phyloP scores from a whole-genome alignment of 2,113 vertebrate genomes.

The Oreochromis spilurus region DNA sequence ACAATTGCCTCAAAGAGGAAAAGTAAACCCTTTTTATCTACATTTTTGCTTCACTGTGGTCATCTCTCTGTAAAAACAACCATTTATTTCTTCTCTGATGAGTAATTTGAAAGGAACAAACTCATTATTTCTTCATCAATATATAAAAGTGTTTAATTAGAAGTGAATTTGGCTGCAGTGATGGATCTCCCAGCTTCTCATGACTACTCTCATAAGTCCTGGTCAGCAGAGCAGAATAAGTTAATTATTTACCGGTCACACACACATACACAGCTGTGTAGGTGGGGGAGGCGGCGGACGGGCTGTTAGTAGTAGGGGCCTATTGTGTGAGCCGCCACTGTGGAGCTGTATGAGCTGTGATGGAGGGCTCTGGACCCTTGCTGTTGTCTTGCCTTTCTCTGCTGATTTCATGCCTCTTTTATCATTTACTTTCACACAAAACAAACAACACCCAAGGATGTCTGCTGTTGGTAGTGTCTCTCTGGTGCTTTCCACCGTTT shows the following conservation, averaged over 20 bases:
- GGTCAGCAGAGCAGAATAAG: conserved; percentile 97
- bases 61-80: not conserved
- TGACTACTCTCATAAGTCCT: conserved; percentile 88
- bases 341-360: conserved; percentile 89
- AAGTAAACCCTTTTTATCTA: not conserved
- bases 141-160: conserved; percentile 16
- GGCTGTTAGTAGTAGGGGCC: conserved; percentile 79
- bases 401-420: conserved; percentile 99
- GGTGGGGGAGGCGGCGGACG: conserved; percentile 43
- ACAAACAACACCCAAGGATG: conserved; percentile 97
- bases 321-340: conserved; percentile 88
- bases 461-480: conserved; percentile 84
- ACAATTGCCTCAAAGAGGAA: not conserved
- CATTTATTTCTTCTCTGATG: not conserved
- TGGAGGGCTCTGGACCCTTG: conserved; percentile 91
- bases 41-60: not conserved
- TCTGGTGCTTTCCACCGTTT: not conserved
- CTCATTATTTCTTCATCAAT: not conserved
- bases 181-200: conserved; percentile 77
- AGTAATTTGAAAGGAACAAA: not conserved
- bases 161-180: conserved; percentile 64
- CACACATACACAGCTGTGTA: conserved; percentile 82
- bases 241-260: conserved; percentile 98
- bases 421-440: conserved; percentile 99
- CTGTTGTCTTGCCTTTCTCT: conserved; percentile 98